Evolutionary conservation across 2,888 invertebrate species (phyloP).

Genomic region (Campaea margaritaria): DNA sequence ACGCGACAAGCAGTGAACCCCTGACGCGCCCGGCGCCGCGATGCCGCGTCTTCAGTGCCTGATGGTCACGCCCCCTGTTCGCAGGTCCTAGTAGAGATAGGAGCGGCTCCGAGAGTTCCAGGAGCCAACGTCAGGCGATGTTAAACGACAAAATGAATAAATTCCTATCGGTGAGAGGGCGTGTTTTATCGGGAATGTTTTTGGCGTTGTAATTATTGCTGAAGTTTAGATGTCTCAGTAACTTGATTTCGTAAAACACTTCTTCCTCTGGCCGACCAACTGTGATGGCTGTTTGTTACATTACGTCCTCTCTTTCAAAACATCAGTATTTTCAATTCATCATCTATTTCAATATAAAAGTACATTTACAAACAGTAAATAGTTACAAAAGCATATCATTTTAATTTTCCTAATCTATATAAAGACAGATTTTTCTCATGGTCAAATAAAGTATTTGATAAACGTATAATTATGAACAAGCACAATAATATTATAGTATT

Average conservation of each 20-base stretch:
- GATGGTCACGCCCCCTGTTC: conserved; percentile 80
- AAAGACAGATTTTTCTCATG: too few relatives aligned
- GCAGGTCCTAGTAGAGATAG: conserved; percentile 87
- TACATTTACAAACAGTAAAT: conserved; percentile 52
- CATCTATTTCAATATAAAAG: conserved; percentile 47
- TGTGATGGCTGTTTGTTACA: conserved; percentile 72
- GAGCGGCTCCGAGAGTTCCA: conserved; percentile 86
- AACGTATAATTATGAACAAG: too few relatives aligned
- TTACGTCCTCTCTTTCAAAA: conserved; percentile 56
- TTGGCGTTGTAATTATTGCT: conserved; percentile 46
- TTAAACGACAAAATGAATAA: conserved; percentile 97
- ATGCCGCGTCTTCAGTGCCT: conserved; percentile 42
- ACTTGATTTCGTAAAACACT: conserved; percentile 70
- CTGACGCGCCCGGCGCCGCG: conserved; percentile 70
- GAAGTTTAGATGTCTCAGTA: conserved; percentile 74
- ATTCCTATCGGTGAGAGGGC: conserved; percentile 94
- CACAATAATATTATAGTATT: too few relatives aligned
- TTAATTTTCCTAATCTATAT: too few relatives aligned
- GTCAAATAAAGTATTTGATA: too few relatives aligned
- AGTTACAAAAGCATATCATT: not conserved
- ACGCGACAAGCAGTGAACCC: conserved; percentile 42
- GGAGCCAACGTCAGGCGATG: conserved; percentile 93
- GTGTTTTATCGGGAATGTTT: conserved; percentile 63
- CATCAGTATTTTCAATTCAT: conserved; percentile 44
- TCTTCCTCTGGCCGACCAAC: conserved; percentile 73